Evolutionary conservation across 1,140 invertebrate genomes (phyloP), one percentile per base, ranked within the genome.

Genomic region (Thaumatotibia leucotreta): DNA sequence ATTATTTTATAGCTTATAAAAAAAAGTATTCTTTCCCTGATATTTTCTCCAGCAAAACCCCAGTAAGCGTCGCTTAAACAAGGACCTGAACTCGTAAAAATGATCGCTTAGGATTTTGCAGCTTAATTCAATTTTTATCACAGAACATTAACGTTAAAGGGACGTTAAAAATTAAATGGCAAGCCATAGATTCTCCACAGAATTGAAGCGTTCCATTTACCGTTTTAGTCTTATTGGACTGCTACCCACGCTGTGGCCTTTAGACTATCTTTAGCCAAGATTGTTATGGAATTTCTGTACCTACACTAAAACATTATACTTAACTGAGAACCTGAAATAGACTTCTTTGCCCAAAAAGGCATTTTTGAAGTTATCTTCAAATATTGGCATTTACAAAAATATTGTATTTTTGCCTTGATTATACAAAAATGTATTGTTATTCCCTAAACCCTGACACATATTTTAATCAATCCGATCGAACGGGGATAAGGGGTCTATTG

Each of bases 111-210:
- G 52, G 52, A 58, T 58, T 58, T 58, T 29, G 52, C 24, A 24
- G 27, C n/a, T 58, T 31, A 58, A 58, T 58, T 29, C n/a, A 23
- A 58, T 58, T 58, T 58, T 58, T 58, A 58, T 58, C 24, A 14
- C 23, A 14, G 52, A 27, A 14, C 24, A 27, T 58, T 58, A 29
- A 27, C 27, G 52, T 58, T 58, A 58, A 58, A 27, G 50, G 11
- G 5, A 29, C 11, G 24, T 58, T 58, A 27, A 58, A 39, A 58
- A 58, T 58, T 58, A 58, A 58, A 58, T 14, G 52, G 24, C 23
- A 24, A 27, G 11, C 52, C 22, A 58, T 58, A n/a, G 24, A 27
- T 58, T 58, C 6, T 27, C 39, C 5, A 20, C 20, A 20, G 39
- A 20, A 20, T 20, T 4, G 17, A 6, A 20, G 39, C 39, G 17